Evolutionary conservation across 2,797 vertebrate species (phyloP), one percentile per base, ranked within the genome.

Genomic region (Melanotaenia maccullochi): DNA sequence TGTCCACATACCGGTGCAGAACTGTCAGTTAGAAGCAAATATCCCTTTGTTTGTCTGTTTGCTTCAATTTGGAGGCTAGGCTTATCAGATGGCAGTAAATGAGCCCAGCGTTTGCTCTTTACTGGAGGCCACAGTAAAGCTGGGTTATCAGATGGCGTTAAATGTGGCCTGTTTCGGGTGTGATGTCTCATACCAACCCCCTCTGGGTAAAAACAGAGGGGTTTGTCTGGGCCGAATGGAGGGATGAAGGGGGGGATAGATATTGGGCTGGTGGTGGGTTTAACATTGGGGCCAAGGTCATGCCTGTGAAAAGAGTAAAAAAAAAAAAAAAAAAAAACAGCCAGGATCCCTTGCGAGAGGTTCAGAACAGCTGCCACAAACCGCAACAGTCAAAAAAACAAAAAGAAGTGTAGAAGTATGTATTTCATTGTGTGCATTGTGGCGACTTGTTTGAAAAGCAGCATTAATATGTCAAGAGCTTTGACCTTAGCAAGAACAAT

Each of bases 401-500:
- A 60, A 81, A 42, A 67, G 76, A 69, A 61, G 73, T 73, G 71
- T 60, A 83, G 68, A 76, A 81, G 85, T 75, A 70, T 80, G 84
- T 44, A 73, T 88, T 88, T 90, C 86, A 92, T 93, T 93, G 92
- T 94, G 89, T 87, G 85, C 51, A 68, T 65, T 7, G 60, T 36
- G 36, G 62, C 81, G 84, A 65, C 80, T 57, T 63, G 81, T 73
- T 87, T 85, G 75, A 89, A 90, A 92, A 82, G 84, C 68, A 56
- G 86, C 84, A 78, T 92, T 86, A 92, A 89, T 88, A 90, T 91
- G 90, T 93, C 91, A 91, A 92, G 83, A 71, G 88, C 85, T 92
- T 90, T 90, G 91, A 92, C 88, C 86, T 89, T 77, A 75, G 73
- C 9, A 51, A 72, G 83, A 93, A 95, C 92, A 94, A 94, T 93